phyloP scores from a whole-genome alignment of 2,888 invertebrate genomes.

The Neoitamus cyanurus region DNA sequence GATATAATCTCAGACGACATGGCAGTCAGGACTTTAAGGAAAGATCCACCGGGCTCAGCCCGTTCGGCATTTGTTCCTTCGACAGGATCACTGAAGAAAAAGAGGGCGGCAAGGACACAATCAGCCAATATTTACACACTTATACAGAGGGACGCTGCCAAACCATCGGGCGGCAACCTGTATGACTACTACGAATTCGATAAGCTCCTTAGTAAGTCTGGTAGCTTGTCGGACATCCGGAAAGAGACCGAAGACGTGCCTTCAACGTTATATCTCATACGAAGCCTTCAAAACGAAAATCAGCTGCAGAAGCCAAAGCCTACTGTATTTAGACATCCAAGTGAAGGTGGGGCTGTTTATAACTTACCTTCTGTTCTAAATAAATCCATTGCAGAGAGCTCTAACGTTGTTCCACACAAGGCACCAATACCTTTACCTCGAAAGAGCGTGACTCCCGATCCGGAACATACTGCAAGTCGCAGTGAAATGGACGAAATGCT shows the following conservation, averaged over 20 bases:
- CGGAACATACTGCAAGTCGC: constrained; percentile 65
- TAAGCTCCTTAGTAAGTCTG: constrained; percentile 71
- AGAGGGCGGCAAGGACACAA: constrained; percentile 82
- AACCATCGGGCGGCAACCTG: constrained; percentile 67
- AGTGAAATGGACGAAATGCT: constrained; percentile 76
- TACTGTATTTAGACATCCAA: constrained; percentile 63
- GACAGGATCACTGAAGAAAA: constrained; percentile 72
- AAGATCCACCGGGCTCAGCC: constrained; percentile 71
- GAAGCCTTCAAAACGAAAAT: constrained; percentile 62
- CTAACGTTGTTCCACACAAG: constrained; percentile 61
- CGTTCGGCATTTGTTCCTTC: constrained; percentile 60
- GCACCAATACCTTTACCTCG: constrained; percentile 71
- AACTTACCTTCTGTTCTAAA: constrained; percentile 61
- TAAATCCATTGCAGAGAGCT: constrained; percentile 14
- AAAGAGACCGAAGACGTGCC: constrained; percentile 60
- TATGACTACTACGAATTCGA: constrained; percentile 70
- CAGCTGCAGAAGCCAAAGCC: constrained; percentile 51
- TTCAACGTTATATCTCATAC: constrained; percentile 60
- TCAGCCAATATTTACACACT: constrained; percentile 86
- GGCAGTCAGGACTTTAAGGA: constrained; percentile 85
- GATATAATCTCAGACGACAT: constrained; percentile 89
- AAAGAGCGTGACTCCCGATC: constrained; percentile 66
- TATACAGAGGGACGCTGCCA: constrained; percentile 73
- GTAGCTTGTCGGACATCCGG: constrained; percentile 72
- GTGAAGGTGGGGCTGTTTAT: constrained; percentile 64